Evolutionary conservation across 37 sponge, comb jelly and placozoan species (phyloP).

Genomic region (Spongilla lacustris): DNA sequence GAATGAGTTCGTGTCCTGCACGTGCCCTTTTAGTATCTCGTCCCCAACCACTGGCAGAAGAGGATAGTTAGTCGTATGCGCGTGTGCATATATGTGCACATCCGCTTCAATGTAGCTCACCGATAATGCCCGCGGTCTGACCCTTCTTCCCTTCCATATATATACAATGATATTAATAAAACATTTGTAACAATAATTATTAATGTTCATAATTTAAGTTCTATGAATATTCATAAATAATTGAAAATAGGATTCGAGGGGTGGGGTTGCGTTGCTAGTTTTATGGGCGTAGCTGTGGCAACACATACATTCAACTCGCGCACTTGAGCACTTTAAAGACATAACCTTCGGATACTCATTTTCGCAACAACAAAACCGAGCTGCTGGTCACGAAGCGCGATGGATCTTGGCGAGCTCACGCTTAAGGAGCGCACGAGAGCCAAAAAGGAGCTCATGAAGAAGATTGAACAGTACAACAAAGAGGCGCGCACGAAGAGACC

Average conservation of each 20-base stretch:
- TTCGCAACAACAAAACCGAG: neutral
- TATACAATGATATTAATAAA: too few species aligned
- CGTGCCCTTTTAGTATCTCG: slow-evolving; percentile 87
- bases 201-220: too few species aligned
- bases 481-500: slow-evolving; percentile 27
- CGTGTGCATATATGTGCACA: too few species aligned
- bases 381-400: neutral
- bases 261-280: too few species aligned
- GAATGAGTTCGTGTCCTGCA: slow-evolving; percentile 81
- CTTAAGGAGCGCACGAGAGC: slow-evolving; percentile 56
- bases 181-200: too few species aligned
- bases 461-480: slow-evolving; percentile 72
- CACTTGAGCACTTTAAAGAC: too few species aligned
- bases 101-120: slow-evolving; percentile 20
- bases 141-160: neutral
- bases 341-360: too few species aligned
- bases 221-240: too few species aligned
- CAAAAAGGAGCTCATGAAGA: slow-evolving; percentile 55
- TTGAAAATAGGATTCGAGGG: too few species aligned
- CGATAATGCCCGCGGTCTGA: slow-evolving; percentile 67
- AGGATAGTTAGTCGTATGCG: neutral
- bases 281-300: too few species aligned
- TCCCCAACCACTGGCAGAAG: slow-evolving; percentile 82
- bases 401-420: slow-evolving; percentile 53
- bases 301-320: too few species aligned